Evolutionary conservation across 2,797 vertebrate genomes (phyloP).

Genomic region (Pristis pectinata): DNA sequence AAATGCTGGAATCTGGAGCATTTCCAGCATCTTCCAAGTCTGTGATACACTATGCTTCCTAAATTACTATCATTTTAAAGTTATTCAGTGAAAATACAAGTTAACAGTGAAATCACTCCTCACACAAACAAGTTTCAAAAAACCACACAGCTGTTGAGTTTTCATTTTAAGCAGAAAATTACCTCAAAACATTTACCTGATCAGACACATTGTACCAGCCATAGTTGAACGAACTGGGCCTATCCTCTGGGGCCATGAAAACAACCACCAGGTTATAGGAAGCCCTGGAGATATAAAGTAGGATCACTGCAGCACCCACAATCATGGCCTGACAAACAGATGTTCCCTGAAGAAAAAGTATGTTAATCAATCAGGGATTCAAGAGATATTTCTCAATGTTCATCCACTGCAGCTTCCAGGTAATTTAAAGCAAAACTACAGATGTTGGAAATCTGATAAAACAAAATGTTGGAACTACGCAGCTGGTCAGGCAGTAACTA

Average conservation of each 20-base stretch:
- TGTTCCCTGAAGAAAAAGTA: slow-evolving; percentile 65
- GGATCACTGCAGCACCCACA: slow-evolving; percentile 73
- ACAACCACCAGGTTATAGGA: slow-evolving; percentile 90
- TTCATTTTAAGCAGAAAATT: not conserved
- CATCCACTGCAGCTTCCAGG: not conserved
- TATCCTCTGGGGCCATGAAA: slow-evolving; percentile 69
- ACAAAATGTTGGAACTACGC: too few relatives aligned
- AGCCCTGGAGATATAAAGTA: slow-evolving; percentile 85
- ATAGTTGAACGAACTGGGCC: slow-evolving; percentile 81
- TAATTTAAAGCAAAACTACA: not conserved
- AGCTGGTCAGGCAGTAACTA: too few relatives aligned
- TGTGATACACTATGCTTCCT: not conserved
- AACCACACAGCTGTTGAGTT: not conserved
- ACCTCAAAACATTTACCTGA: slow-evolving; percentile 61
- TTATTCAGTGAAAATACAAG: not conserved
- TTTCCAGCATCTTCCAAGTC: too few relatives aligned
- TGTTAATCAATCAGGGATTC: not conserved
- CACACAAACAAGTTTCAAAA: not conserved
- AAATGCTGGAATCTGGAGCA: too few relatives aligned
- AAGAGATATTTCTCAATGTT: not conserved
- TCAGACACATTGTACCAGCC: slow-evolving; percentile 90
- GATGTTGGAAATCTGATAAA: too few relatives aligned
- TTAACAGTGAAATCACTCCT: not conserved
- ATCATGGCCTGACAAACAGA: slow-evolving; percentile 84
- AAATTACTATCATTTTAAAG: not conserved